These are phyloP conservation scores for Agapornis canus DNA, from an alignment of 2,797 vertebrate genomes.

Conservation along the genomic window DNA sequence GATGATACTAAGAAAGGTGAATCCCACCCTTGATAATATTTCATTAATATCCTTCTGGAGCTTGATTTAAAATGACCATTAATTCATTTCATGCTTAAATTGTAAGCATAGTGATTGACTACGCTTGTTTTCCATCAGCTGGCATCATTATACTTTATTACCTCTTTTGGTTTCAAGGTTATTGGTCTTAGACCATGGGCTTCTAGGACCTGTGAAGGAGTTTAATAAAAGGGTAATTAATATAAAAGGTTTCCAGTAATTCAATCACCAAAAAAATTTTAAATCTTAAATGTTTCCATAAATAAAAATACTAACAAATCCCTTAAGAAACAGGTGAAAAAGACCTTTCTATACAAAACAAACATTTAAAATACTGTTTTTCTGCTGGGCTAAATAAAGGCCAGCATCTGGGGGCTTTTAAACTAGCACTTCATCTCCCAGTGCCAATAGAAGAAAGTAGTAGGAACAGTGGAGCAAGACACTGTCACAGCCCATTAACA, in stretches of 20 bases:
- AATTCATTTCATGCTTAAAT: neutral
- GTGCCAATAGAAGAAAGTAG: neutral
- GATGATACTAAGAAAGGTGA: neutral
- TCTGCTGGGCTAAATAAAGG: neutral
- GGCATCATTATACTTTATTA: conserved; percentile 69
- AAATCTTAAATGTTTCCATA: neutral
- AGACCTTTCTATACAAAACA: neutral
- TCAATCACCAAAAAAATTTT: neutral
- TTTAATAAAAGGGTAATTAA: conserved; percentile 7
- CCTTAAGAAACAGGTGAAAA: neutral
- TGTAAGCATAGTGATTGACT: neutral
- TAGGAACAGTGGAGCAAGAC: neutral
- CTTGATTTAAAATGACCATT: neutral
- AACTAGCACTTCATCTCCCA: neutral
- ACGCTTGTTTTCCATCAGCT: neutral
- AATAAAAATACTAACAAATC: neutral
- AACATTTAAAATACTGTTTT: neutral
- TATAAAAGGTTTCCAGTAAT: neutral
- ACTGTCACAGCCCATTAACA: neutral
- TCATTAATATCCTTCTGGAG: neutral
- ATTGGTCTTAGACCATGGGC: conserved; percentile 94
- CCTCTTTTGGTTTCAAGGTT: conserved; percentile 95
- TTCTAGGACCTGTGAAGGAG: conserved; percentile 86
- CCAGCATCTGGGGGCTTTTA: neutral
- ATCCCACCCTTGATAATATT: neutral